These are phyloP conservation scores for Artibeus jamaicensis DNA, from an alignment of 2,797 vertebrate genomes.

Conservation along the genomic window DNA sequence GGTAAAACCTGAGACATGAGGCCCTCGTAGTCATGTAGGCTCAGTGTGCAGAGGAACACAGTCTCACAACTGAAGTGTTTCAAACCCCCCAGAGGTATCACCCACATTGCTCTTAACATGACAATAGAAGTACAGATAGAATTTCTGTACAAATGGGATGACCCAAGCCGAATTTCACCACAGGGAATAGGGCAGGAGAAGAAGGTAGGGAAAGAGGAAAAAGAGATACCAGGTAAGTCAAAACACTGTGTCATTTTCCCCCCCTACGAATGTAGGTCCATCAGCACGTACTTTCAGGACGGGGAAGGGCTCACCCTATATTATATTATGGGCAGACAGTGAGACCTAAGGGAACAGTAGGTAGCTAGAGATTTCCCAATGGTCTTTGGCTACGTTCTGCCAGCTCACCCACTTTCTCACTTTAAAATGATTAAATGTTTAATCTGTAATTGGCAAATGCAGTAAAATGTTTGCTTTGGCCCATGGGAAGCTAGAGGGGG, in stretches of 20 bases:
- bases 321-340: neutral
- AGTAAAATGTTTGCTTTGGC: slow-evolving; percentile 47
- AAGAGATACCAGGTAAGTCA: neutral
- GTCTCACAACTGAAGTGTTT: neutral
- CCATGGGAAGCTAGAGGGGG: neutral
- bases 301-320: neutral
- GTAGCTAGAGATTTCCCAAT: neutral
- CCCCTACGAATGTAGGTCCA: neutral
- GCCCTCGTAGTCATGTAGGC: neutral
- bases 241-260: neutral
- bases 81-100: neutral
- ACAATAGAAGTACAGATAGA: neutral
- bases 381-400: slow-evolving; percentile 6
- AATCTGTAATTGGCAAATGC: slow-evolving; percentile 8
- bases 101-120: neutral
- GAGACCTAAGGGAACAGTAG: neutral
- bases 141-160: neutral
- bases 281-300: neutral
- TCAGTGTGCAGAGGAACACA: neutral
- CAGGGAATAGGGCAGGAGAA: neutral
- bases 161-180: neutral
- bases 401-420: slow-evolving; percentile 34
- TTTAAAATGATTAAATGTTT: slow-evolving; percentile 45
- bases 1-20: neutral
- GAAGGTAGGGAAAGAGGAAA: neutral